Evolutionary conservation across 2,888 invertebrate species (phyloP).

Genomic region (Coecobrya sp.): DNA sequence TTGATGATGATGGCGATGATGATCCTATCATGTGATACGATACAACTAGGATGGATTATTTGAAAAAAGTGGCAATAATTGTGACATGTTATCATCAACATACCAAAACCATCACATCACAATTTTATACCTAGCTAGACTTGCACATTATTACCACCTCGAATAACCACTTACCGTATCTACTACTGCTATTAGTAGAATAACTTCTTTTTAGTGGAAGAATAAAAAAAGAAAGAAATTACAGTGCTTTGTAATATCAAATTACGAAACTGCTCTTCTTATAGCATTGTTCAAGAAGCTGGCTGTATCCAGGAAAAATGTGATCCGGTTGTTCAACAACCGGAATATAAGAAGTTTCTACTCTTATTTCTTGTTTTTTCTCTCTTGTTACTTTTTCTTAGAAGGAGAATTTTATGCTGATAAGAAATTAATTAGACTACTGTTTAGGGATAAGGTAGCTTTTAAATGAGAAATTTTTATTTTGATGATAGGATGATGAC

Average conservation of each 20-base stretch:
- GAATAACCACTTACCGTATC: neutral
- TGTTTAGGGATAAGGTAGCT: constrained; percentile 23
- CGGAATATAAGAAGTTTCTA: constrained; percentile 18
- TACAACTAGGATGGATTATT: constrained; percentile 7
- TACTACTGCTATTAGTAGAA: constrained; percentile 19
- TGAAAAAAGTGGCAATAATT: constrained; percentile 64
- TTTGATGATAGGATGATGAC: constrained; percentile 6
- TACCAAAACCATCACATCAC: constrained; percentile 57
- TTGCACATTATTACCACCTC: constrained; percentile 17
- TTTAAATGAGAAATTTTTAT: constrained; percentile 48
- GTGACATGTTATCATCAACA: constrained; percentile 60
- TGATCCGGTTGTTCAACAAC: constrained; percentile 45
- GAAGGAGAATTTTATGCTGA: constrained; percentile 8
- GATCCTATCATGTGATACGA: constrained; percentile 40
- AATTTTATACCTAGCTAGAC: constrained; percentile 7
- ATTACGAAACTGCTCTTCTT: constrained; percentile 48
- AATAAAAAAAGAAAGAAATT: constrained; percentile 7
- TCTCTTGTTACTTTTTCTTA: neutral
- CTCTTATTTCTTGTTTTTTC: constrained; percentile 33
- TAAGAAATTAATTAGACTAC: constrained; percentile 51
- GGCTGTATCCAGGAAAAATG: constrained; percentile 56
- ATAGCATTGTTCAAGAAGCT: too few species aligned
- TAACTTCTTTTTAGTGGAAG: constrained; percentile 17
- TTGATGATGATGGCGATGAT: neutral
- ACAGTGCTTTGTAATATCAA: constrained; percentile 42